Evolutionary conservation across 2,113 vertebrate genomes (phyloP), one percentile per base, ranked within the genome.

Genomic region (Channa maculata): DNA sequence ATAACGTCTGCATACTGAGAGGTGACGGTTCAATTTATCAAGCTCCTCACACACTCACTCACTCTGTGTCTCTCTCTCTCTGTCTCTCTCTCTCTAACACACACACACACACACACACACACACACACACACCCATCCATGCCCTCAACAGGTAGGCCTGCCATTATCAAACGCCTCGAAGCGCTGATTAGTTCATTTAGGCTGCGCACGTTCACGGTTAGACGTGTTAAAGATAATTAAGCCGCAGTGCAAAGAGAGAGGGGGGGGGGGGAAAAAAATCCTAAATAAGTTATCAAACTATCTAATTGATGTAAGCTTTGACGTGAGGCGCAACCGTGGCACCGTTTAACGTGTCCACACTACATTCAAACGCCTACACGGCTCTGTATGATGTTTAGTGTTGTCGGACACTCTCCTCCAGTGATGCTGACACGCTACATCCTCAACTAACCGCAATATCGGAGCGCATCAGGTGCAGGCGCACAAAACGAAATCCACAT

Each of bases 1-100:
- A 90, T 89, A 90, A 82, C 81, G 90, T 91, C 89, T 91, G 90
- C 89, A 92, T 89, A 89, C 88, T 88, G 88, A 90, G 88, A 88
- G 86, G 85, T 91, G 90, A 86, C 85, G 85, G 61, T 87, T 77
- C 82, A 83, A 83, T 91, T 89, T 63, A 85, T 91, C 91, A 91
- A 65, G 72, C 86, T 46, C 6, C 82, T 48, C 64, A 66, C 82
- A 54, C 79, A 71, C 64, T 10, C 74, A 15, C 68, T 0, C 54
- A 4, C 41, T 24, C 24, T 24, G 1, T 24, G 24, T 24, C 1
- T 24, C 1, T 24, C 24, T 24, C 24, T 24, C 1, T 24, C 1
- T 24, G 1, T 24, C 24, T 24, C 24, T 24, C 24, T 24, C 24
- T 24, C 24, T 24, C 24, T 24, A 24, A 24, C 24, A 24, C 24